phyloP scores from a whole-genome alignment of 2,888 invertebrate genomes.

The Oscheius sp. region DNA sequence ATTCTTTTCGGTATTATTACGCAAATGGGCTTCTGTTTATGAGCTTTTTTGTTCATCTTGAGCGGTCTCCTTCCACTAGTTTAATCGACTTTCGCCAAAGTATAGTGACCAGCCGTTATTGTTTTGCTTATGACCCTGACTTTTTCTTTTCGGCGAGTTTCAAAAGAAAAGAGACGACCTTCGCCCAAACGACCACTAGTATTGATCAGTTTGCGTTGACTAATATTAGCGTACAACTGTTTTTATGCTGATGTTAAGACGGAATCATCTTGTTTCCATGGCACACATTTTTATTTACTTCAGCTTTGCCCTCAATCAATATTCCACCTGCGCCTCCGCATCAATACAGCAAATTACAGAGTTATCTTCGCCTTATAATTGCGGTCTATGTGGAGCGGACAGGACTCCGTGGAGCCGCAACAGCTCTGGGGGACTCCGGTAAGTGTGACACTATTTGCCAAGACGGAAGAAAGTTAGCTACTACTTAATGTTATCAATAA shows the following conservation, averaged over 20 bases:
- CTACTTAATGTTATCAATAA: too few relatives aligned
- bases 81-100: too few relatives aligned
- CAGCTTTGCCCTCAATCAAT: not conserved
- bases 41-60: too few relatives aligned
- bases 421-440: constrained; percentile 25
- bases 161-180: constrained; percentile 3
- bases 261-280: too few relatives aligned
- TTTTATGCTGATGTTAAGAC: too few relatives aligned
- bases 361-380: not conserved
- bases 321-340: not conserved
- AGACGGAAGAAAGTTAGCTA: too few relatives aligned
- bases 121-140: constrained; percentile 12
- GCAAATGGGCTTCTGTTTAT: too few relatives aligned
- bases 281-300: too few relatives aligned
- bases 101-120: constrained; percentile 15
- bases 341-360: constrained; percentile 18
- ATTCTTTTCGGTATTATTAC: too few relatives aligned
- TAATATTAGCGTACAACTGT: constrained; percentile 8
- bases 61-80: too few relatives aligned
- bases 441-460: not conserved
- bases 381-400: constrained; percentile 18
- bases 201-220: constrained; percentile 7
- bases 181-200: not conserved
- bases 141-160: not conserved
- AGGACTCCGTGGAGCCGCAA: constrained; percentile 20